Evolutionary conservation across 2,888 invertebrate species (phyloP).

Genomic region (Diachrysia chrysitis): DNA sequence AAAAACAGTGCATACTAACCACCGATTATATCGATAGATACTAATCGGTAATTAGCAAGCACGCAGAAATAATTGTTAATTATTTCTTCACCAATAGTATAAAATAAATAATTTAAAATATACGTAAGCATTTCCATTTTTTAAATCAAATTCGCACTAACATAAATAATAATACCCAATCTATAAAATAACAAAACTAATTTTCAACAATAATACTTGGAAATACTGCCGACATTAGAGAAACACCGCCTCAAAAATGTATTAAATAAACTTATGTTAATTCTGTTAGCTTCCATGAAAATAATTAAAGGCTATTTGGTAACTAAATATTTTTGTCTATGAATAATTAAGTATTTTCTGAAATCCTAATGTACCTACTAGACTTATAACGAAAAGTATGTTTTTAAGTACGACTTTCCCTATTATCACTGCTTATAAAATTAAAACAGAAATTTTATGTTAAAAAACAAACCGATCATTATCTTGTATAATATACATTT

Average conservation of each 20-base stretch:
- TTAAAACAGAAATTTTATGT: no score
- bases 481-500: no score
- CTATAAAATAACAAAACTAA: neutral
- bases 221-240: neutral
- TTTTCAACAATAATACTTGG: neutral
- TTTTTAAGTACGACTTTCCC: neutral
- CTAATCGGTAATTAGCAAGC: no score
- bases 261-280: neutral
- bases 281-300: neutral
- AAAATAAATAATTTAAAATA: no score
- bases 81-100: no score
- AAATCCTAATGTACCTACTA: neutral
- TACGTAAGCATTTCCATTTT: neutral
- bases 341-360: neutral
- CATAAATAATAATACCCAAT: neutral
- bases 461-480: no score
- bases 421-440: no score
- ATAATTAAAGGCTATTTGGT: conserved; percentile 4
- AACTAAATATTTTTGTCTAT: neutral
- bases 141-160: neutral
- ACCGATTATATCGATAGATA: no score
- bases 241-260: neutral
- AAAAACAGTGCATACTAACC: no score
- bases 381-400: neutral
- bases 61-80: no score